Evolutionary conservation across 2,113 vertebrate species (phyloP), one percentile per base, ranked within the genome.

Genomic region (Zootoca vivipara): DNA sequence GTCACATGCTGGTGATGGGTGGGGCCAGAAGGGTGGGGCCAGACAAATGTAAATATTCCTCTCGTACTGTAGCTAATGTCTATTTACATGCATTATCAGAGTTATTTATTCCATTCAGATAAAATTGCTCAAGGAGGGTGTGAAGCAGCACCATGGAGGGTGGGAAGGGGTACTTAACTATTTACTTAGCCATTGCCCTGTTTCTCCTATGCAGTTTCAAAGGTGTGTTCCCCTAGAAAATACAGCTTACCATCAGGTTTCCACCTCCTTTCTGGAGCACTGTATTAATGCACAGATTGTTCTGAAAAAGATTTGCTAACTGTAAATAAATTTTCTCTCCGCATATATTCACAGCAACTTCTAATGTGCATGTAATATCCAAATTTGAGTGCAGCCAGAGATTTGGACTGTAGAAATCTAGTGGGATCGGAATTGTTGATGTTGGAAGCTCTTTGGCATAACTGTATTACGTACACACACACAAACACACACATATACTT

Each of bases 251-350:
- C 42, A 52, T 10, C n/a, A 80, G 35, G 56, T 18, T 80, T 64
- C 24, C 22, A 26, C 30, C 30, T 81, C 20, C 46, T 52, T 75
- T 83, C 24, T 3, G 35, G 35, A 81, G 52, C 16, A 22, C 46
- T 80, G 56, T 30, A 73, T 16, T 6, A 33, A 73, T 30, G 10
- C 52, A 88, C 38, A 92, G 93, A 89, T 91, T 0, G 75, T 94
- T 95, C 91, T 82, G 24, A 82, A 89, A 84, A 89, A 91, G 90
- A 93, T 92, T 73, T 92, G 83, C 80, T 88, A 87, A 35, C 72
- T 89, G 74, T 77, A 40, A 92, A 92, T 89, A 18, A 6, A 9
- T 88, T 75, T 91, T 40, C 79, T 86, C 20, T 90, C 78, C 89
- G 82, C 85, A 89, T 2, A 1, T 70, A 20, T 91, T 85, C 92